Conservation (phyloP, 2,113 vertebrate species). For the human (Homo sapiens) region GRCh38 chr6:119618001-119618500, state of each 20-base stretch:
- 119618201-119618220: background rate
- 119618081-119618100: background rate
- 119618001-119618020: background rate
- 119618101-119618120: background rate
- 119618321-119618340: slow-evolving; percentile 42
- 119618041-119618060: background rate
- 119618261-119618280: slow-evolving; percentile 24
- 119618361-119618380: slow-evolving; percentile 41
- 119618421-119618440: background rate
- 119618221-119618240: background rate
- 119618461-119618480: background rate
- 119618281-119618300: slow-evolving; percentile 40
- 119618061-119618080: background rate
- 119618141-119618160: background rate
- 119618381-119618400: background rate
- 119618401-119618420: background rate
- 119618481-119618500: background rate
- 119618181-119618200: background rate
- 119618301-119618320: background rate
- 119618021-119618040: background rate
- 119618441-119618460: background rate
- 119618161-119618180: background rate
- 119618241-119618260: slow-evolving; percentile 20
- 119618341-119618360: slow-evolving; percentile 1
- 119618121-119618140: background rate